Percentiles rank a stretch among this genome's conserved stretches.
phyloP scores from a whole-genome alignment of 92 coral and sea anemone species.

The Bergia puertoricense region DNA sequence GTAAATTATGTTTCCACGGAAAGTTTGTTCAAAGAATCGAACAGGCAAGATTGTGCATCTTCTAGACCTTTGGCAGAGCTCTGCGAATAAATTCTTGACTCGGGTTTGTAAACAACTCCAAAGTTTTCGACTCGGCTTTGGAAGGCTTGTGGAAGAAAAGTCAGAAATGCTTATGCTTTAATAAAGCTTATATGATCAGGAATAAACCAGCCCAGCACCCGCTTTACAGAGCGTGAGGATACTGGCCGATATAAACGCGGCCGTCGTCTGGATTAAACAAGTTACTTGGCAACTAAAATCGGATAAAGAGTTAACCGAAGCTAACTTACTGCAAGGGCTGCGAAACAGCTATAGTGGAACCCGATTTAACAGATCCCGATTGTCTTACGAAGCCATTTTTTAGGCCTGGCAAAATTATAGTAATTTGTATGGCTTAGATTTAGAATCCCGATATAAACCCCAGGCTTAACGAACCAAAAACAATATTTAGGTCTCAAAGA shows the following conservation, averaged over 20 bases:
- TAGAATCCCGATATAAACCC: too few relatives aligned
- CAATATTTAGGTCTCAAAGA: too few relatives aligned
- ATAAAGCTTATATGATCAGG: neutral
- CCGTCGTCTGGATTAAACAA: too few relatives aligned
- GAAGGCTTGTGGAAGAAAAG: slow-evolving; percentile 47
- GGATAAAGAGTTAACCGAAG: too few relatives aligned
- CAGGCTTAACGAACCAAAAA: too few relatives aligned
- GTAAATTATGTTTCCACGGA: slow-evolving; percentile 45
- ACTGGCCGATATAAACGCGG: neutral
- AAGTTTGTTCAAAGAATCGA: slow-evolving; percentile 54
- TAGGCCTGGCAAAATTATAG: too few relatives aligned
- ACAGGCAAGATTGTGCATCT: slow-evolving; percentile 26
- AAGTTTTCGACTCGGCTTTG: slow-evolving; percentile 40
- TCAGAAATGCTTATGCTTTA: slow-evolving; percentile 14
- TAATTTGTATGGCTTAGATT: too few relatives aligned
- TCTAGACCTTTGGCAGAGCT: slow-evolving; percentile 36
- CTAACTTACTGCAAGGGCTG: too few relatives aligned
- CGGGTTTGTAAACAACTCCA: slow-evolving; percentile 6
- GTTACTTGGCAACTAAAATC: too few relatives aligned
- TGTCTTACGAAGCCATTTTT: too few relatives aligned
- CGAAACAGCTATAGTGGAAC: too few relatives aligned
- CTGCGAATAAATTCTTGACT: slow-evolving; percentile 39
- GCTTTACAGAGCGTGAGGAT: slow-evolving; percentile 6
- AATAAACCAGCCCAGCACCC: slow-evolving; percentile 8
- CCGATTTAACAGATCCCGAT: too few relatives aligned